Evolutionary conservation across 2,113 vertebrate genomes (phyloP).

Genomic region (Progne subis): DNA sequence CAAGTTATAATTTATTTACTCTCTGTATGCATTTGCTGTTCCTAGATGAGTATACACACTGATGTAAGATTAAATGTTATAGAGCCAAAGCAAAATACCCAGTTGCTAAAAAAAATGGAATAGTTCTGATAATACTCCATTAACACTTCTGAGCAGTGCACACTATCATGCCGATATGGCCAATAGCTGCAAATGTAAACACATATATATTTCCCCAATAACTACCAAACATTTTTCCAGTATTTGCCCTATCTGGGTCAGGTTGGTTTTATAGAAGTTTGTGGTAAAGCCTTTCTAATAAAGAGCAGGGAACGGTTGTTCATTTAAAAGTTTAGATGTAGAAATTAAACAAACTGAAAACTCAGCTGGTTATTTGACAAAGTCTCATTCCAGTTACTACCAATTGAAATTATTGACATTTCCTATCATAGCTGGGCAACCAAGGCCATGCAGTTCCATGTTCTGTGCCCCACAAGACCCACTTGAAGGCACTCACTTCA

Average conservation of each 20-base stretch:
- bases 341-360: neutral
- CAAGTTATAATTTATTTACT: neutral
- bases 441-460: neutral
- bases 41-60: neutral
- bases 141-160: neutral
- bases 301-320: accelerated
- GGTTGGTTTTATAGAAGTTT: neutral
- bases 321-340: neutral
- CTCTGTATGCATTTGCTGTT: neutral
- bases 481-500: neutral
- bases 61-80: neutral
- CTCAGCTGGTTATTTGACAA: neutral
- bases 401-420: neutral
- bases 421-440: neutral
- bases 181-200: neutral
- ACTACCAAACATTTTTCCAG: neutral
- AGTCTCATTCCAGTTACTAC: neutral
- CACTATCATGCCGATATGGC: neutral
- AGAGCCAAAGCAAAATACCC: neutral
- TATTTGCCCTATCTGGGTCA: neutral
- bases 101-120: neutral
- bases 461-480: neutral
- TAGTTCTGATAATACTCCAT: neutral
- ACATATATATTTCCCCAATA: neutral
- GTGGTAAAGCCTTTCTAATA: neutral